These are phyloP conservation scores for Thryonomys swinderianus DNA, from an alignment of 2,113 vertebrate genomes.

Conservation along the genomic window DNA sequence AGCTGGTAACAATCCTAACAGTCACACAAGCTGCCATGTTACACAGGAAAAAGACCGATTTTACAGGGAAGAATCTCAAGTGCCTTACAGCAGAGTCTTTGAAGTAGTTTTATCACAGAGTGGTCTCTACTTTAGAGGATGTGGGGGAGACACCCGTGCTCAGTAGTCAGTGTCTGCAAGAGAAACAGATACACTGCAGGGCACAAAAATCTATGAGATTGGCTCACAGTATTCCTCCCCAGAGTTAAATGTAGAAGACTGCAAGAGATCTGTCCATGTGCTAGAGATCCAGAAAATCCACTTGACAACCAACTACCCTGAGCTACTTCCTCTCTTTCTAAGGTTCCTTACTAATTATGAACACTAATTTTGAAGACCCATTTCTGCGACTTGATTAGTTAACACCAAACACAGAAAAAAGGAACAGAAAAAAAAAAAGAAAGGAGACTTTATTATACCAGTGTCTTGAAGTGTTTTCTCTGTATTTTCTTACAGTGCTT, in stretches of 20 bases:
- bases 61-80: slow-evolving; percentile 34
- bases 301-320: neutral
- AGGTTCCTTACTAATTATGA: slow-evolving; percentile 4
- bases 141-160: neutral
- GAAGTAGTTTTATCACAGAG: slow-evolving; percentile 31
- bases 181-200: neutral
- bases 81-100: neutral
- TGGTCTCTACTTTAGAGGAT: neutral
- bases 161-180: neutral
- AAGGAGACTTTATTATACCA: neutral
- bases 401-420: slow-evolving; percentile 13
- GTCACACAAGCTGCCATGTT: neutral
- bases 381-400: neutral
- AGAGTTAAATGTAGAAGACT: neutral
- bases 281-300: neutral
- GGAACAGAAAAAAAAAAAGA: no score
- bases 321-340: neutral
- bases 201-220: neutral
- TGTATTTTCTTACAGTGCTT: neutral
- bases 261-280: neutral
- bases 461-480: neutral
- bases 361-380: slow-evolving; percentile 20
- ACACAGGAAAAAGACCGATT: neutral
- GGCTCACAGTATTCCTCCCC: neutral
- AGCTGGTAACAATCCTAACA: neutral